Evolutionary conservation across 2,888 invertebrate genomes (phyloP), one percentile per base, ranked within the genome.

Genomic region (Agrilus biguttatus): DNA sequence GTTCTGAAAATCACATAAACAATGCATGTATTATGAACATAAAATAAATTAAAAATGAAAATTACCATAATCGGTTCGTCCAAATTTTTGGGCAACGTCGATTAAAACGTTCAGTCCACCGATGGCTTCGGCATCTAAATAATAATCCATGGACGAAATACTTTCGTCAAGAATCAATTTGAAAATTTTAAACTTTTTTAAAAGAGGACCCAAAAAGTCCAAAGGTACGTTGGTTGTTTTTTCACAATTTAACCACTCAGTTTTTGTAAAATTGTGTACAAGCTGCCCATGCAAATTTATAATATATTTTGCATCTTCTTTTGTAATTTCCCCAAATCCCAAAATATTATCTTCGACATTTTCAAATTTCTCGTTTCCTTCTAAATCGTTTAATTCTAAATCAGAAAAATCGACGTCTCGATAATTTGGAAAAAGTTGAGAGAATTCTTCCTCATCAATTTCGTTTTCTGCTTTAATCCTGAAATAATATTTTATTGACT

Each of bases 331-430:
- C 2, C 8, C 28, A 28, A 10, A 10, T 28, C 2, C 28, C 28
- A 10, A 28, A 28, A 10, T 10, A 10, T 32, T 33, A 8, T 14
- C 8, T 2, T 13, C 35, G 19, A 14, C 23, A 21, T 39, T 8
- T 21, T 34, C 10, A 21, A 14, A 17, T 28, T 45, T 47, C 43
- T 61, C 58, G 36, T 63, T 60, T 39, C 60, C 61, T 40, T 55
- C 52, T 0, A 52, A 35, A 13, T 49, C 42, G 44, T 58, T 46
- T 28, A 48, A 48, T 45, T 69, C 55, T 12, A 85, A 75, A 48
- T 85, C 84, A 0, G 71, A 67, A 61, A 86, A 87, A 59, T 87
- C 86, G 38, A 68, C 61, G 5, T 79, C 77, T 0, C 77, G 69
- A 51, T 73, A 74, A 0, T 77, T 79, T 0, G 84, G 84, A 56